A percentile compares a stretch with the other conserved stretches of the same genome.
Evolutionary conservation across 2,888 invertebrate species (phyloP).

Genomic region (Agonopterix heracliana): DNA sequence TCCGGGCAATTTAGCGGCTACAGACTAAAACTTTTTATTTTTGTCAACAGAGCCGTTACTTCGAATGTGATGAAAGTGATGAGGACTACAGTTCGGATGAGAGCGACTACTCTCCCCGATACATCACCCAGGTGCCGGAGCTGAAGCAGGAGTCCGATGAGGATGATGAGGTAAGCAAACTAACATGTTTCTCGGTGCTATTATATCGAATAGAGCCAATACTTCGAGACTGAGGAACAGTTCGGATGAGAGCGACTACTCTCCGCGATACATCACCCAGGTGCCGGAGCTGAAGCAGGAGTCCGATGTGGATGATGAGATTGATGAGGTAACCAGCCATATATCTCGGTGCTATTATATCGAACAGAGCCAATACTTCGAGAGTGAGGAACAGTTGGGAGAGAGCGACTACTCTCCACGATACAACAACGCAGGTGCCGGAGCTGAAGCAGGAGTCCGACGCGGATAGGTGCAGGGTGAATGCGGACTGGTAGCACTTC

Average conservation of each 20-base stretch:
- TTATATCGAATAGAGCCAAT: conserved; percentile 44
- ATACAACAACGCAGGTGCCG: conserved; percentile 27
- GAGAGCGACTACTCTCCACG: conserved; percentile 38
- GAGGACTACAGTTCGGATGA: conserved; percentile 55
- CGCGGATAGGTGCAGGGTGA: conserved; percentile 22
- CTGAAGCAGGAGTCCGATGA: conserved; percentile 19
- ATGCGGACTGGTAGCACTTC: conserved; percentile 14
- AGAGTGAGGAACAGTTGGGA: conserved; percentile 54
- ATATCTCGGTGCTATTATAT: background rate
- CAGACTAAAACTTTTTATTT: background rate
- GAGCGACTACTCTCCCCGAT: conserved; percentile 33
- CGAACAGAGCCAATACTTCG: conserved; percentile 61
- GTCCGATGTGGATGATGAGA: conserved; percentile 36
- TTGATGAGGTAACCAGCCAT: conserved; percentile 29
- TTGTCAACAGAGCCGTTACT: conserved; percentile 53
- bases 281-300: conserved; percentile 17
- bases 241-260: conserved; percentile 47
- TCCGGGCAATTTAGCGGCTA: too few species aligned
- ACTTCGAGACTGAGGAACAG: conserved; percentile 62
- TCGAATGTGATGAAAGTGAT: conserved; percentile 60
- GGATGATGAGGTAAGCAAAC: conserved; percentile 36
- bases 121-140: conserved; percentile 25
- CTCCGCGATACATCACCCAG: conserved; percentile 29
- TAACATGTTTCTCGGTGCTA: background rate
- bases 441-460: conserved; percentile 13